Percentiles rank a stretch among this genome's conserved stretches.
Conservation (phyloP, 2,888 invertebrate genomes). For the Conistra vaccinii region DNA sequence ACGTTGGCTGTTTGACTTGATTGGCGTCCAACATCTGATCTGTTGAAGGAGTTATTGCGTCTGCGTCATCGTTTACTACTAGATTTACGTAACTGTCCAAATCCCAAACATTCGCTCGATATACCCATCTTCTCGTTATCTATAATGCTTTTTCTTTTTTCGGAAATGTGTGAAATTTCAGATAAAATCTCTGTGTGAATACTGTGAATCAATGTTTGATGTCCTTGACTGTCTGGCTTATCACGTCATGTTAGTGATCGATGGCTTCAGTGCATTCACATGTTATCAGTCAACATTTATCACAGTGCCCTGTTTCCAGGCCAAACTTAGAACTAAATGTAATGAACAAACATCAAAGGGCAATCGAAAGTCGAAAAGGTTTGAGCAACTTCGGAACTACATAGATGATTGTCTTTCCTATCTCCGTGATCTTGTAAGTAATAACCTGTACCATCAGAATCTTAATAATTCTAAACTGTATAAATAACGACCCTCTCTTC, state of each 20-base stretch:
- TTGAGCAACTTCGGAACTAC: neutral
- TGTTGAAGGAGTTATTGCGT: constrained; percentile 29
- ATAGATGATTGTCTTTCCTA: neutral
- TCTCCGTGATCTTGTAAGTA: neutral
- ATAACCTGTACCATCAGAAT: neutral
- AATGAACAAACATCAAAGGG: neutral
- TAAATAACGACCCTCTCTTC: neutral
- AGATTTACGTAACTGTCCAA: constrained; percentile 11
- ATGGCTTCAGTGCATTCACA: constrained; percentile 37
- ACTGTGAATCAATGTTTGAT: constrained; percentile 1
- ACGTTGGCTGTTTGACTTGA: constrained; percentile 22
- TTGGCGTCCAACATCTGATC: constrained; percentile 30
- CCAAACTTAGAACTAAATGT: neutral
- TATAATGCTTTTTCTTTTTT: neutral
- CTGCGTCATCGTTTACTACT: constrained; percentile 43
- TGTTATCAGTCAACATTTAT: constrained; percentile 43
- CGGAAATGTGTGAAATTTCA: neutral
- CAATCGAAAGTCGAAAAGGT: constrained; percentile 1
- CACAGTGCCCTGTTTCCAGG: constrained; percentile 14
- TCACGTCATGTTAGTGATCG: constrained; percentile 34
- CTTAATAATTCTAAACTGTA: neutral
- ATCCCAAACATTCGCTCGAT: constrained; percentile 7
- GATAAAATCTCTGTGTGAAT: neutral
- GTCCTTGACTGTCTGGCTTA: constrained; percentile 31
- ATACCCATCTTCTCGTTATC: neutral